These are phyloP conservation scores for Lutraria rhynchaena DNA, from an alignment of 1,140 invertebrate species.

Conservation along the genomic window DNA sequence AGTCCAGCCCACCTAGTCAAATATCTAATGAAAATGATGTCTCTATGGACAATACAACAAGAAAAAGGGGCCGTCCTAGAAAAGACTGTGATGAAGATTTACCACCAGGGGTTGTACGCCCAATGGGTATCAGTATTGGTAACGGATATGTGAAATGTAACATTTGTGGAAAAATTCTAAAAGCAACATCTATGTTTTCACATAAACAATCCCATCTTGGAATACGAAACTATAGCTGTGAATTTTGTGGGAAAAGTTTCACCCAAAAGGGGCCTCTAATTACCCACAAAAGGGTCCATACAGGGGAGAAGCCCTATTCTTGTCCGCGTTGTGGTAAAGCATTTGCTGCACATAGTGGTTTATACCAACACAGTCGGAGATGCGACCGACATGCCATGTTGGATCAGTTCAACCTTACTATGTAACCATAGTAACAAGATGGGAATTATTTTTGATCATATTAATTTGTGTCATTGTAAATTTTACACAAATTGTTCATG, in stretches of 20 bases:
- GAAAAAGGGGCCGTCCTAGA: slow-evolving; percentile 32
- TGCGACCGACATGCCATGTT: slow-evolving; percentile 23
- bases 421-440: not conserved
- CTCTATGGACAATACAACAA: not conserved
- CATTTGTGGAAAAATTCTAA: slow-evolving; percentile 53
- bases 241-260: slow-evolving; percentile 68
- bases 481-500: too few relatives aligned
- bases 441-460: too few relatives aligned
- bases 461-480: too few relatives aligned
- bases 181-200: slow-evolving; percentile 49
- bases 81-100: slow-evolving; percentile 36
- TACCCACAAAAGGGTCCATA: slow-evolving; percentile 66
- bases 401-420: slow-evolving; percentile 15
- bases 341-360: slow-evolving; percentile 42
- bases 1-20: slow-evolving; percentile 10
- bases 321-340: slow-evolving; percentile 62
- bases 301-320: slow-evolving; percentile 68
- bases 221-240: slow-evolving; percentile 57
- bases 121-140: slow-evolving; percentile 46
- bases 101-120: slow-evolving; percentile 33
- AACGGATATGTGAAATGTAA: slow-evolving; percentile 54
- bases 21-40: not conserved
- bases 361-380: slow-evolving; percentile 47
- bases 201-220: slow-evolving; percentile 53
- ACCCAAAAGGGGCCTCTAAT: slow-evolving; percentile 65